Percentiles rank a stretch among this genome's conserved stretches.
Evolutionary conservation across 2,888 invertebrate genomes (phyloP).

Genomic region (Leptarthrus brevirostris): DNA sequence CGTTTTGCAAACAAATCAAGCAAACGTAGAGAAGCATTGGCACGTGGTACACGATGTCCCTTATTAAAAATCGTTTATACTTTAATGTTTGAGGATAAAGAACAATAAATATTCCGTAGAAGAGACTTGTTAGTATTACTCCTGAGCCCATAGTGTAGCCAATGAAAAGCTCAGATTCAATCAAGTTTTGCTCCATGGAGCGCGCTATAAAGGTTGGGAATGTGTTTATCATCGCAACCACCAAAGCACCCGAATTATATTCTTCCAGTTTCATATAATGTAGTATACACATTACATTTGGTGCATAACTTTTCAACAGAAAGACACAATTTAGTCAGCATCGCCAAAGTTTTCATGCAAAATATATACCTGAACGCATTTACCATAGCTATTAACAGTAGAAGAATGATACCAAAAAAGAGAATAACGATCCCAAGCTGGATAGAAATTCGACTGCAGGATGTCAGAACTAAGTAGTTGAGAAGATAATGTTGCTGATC

Average conservation of each 20-base stretch:
- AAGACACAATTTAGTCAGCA: background rate
- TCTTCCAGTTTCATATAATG: background rate
- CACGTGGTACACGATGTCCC: background rate
- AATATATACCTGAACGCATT: slow-evolving; percentile 9
- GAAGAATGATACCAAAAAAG: background rate
- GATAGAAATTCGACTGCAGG: background rate
- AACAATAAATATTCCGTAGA: background rate
- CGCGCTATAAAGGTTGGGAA: too few species aligned
- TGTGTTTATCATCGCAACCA: background rate
- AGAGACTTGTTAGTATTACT: background rate
- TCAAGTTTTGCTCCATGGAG: too few species aligned
- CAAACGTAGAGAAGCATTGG: background rate
- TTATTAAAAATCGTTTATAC: background rate
- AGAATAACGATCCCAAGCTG: background rate
- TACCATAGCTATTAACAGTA: background rate
- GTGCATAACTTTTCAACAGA: background rate
- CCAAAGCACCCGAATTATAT: background rate
- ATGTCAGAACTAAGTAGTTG: background rate
- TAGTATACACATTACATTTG: background rate
- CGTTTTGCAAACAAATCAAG: background rate
- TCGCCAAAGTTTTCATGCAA: too few species aligned
- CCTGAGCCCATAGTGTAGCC: background rate
- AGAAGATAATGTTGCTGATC: background rate
- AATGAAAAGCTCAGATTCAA: background rate
- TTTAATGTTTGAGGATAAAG: background rate